phyloP scores from a whole-genome alignment of 2,888 invertebrate genomes.

The Aporophyla lueneburgensis region DNA sequence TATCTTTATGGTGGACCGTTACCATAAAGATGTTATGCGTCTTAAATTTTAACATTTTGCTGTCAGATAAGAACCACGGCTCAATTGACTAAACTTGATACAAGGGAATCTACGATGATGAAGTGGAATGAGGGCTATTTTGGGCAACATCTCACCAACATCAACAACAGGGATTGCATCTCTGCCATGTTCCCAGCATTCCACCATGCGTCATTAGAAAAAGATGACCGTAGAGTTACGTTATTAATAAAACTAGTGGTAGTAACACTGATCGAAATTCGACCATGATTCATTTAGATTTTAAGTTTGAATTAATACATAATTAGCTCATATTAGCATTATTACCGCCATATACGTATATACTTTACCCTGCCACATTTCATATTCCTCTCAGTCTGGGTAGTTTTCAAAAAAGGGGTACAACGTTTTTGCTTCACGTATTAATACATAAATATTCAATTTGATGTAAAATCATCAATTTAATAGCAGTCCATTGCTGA shows the following conservation, averaged over 20 bases:
- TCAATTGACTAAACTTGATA: not conserved
- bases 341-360: too few species aligned
- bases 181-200: not conserved
- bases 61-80: not conserved
- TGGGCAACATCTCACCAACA: too few species aligned
- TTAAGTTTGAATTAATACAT: too few species aligned
- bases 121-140: not conserved
- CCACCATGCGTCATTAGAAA: too few species aligned
- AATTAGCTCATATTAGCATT: too few species aligned
- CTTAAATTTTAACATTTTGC: constrained; percentile 3
- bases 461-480: not conserved
- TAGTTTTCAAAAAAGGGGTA: too few species aligned
- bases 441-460: not conserved
- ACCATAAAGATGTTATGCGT: constrained; percentile 23
- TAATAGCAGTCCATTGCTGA: not conserved
- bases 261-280: too few species aligned
- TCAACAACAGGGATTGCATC: too few species aligned
- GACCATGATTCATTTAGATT: too few species aligned
- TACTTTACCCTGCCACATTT: too few species aligned
- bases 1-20: constrained; percentile 19
- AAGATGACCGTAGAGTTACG: not conserved
- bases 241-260: not conserved
- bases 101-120: not conserved
- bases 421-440: too few species aligned
- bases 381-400: too few species aligned